Evolutionary conservation across 2,113 vertebrate genomes (phyloP), one percentile per base, ranked within the genome.

Genomic region (Antechinus flavipes): DNA sequence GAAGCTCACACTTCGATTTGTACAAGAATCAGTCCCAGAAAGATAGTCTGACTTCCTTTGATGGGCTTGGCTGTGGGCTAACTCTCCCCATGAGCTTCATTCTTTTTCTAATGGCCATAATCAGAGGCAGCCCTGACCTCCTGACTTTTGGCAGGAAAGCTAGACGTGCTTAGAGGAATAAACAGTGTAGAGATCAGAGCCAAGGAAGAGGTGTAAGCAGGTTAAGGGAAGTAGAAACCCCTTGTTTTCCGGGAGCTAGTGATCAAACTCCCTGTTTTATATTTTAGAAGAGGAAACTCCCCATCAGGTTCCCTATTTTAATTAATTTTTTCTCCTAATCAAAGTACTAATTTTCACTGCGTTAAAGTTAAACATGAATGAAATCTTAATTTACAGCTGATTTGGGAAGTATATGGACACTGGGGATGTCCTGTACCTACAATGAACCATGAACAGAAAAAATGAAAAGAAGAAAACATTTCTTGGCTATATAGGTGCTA

Each of bases 71-170:
- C 46, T 0, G 27, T 54, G 46, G 42, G 56, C 94, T 89, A 92
- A 93, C 89, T 95, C 56, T 54, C 27, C 84, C 90, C 9, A 27
- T 55, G 47, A 95, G 89, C 94, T 95, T 91, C 93, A 35, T 90
- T 93, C 53, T 50, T 95, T 93, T 56, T 95, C 94, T 49, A 68
- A 91, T 24, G 94, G 58, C 68, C 95, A 90, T 90, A 95, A 94
- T 90, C 54, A 93, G 35, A 49, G 89, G 91, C 93, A 93, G 93
- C 95, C 76, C 35, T 91, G 93, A 91, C 93, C 94, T 55, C 8
- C 25, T 95, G 93, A 93, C 90, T 49, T 91, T 94, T 54, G 93
- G 47, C 76, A 94, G 91, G n/a, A 50, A 90, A 91, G 26, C 54
- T 76, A 26, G 16, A 16, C 91, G 42, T 89, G 26, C 50, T 91